Evolutionary conservation across 2,113 vertebrate genomes (phyloP).

Genomic region (Mustela nigripes): DNA sequence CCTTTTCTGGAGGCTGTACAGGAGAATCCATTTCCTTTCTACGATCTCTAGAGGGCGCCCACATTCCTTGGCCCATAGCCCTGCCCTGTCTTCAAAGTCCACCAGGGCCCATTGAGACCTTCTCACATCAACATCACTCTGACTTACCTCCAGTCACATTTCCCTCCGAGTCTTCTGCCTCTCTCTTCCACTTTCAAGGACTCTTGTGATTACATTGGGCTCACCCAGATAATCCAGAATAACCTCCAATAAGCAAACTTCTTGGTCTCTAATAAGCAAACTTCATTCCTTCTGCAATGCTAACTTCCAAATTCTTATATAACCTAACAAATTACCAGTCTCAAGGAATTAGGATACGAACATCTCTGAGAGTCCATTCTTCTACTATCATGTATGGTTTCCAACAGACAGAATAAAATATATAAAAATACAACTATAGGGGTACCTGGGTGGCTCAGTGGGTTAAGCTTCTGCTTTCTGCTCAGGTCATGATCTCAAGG

Average conservation of each 20-base stretch:
- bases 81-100: neutral
- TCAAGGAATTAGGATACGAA: neutral
- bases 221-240: neutral
- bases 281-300: neutral
- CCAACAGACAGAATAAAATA: neutral
- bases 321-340: neutral
- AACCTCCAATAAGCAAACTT: neutral
- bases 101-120: neutral
- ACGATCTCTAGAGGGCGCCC: neutral
- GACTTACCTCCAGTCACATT: neutral
- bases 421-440: neutral
- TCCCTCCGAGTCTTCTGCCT: neutral
- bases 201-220: neutral
- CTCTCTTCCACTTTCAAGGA: neutral
- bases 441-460: too few relatives aligned
- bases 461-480: too few relatives aligned
- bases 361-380: neutral
- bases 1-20: neutral
- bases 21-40: slow-evolving; percentile 6
- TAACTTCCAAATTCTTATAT: neutral
- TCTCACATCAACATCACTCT: neutral
- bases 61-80: neutral
- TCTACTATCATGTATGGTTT: neutral
- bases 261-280: neutral
- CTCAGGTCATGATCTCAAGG: too few relatives aligned